Percentiles rank a stretch among this genome's conserved stretches.
These are phyloP conservation scores for Hemithea aestivaria DNA, from an alignment of 2,888 invertebrate species.

Conservation along the genomic window DNA sequence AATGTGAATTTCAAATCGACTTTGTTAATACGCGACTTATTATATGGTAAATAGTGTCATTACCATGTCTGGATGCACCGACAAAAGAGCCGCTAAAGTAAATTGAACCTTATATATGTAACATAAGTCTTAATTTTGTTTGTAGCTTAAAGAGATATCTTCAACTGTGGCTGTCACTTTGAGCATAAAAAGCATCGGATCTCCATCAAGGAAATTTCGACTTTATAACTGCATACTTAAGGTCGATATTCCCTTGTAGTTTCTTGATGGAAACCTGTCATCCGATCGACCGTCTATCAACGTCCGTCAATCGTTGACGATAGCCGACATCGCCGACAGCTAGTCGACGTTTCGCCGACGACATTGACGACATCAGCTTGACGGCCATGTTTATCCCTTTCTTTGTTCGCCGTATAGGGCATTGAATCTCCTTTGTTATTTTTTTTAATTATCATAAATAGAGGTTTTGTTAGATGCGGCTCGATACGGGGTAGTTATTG, in stretches of 20 bases:
- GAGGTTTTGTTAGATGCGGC: slow-evolving; percentile 18
- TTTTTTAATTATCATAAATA: slow-evolving; percentile 32
- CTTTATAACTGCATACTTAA: slow-evolving; percentile 3
- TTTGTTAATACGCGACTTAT: slow-evolving; percentile 62
- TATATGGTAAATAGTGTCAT: slow-evolving; percentile 74
- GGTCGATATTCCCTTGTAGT: slow-evolving; percentile 10
- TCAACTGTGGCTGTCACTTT: slow-evolving; percentile 28
- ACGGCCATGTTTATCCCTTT: slow-evolving; percentile 65
- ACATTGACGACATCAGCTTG: slow-evolving; percentile 52
- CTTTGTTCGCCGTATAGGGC: slow-evolving; percentile 73
- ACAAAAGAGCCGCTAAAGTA: slow-evolving; percentile 17
- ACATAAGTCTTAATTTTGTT: slow-evolving; percentile 15
- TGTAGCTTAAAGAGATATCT: slow-evolving; percentile 21
- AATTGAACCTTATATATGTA: slow-evolving; percentile 15
- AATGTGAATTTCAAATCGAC: slow-evolving; percentile 46
- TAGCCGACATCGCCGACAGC: slow-evolving; percentile 38
- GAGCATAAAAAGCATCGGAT: slow-evolving; percentile 21
- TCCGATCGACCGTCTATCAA: slow-evolving; percentile 65
- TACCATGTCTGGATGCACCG: slow-evolving; percentile 66
- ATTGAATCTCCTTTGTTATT: slow-evolving; percentile 36
- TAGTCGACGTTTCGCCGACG: slow-evolving; percentile 24
- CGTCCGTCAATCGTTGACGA: slow-evolving; percentile 55
- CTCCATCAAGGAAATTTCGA: slow-evolving; percentile 1
- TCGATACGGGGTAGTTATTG: slow-evolving; percentile 10
- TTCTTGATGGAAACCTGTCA: slow-evolving; percentile 35